Base-by-base conservation (phyloP, 2,888 invertebrate genomes). In the Temnothorax ravouxi region DNA sequence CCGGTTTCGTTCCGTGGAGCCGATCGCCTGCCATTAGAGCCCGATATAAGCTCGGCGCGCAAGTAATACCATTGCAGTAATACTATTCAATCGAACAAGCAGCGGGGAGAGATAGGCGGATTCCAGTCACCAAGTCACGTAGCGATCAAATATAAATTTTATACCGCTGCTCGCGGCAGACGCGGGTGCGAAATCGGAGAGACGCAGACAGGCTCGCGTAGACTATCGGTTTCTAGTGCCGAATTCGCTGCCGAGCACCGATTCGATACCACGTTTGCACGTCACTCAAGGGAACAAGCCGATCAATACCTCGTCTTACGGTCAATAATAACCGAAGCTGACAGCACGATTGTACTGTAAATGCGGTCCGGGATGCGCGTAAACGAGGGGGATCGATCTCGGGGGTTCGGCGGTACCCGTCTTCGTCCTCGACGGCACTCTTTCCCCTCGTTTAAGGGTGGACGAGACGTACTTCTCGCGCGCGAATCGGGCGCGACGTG, bases 241-340 rank as follows among this genome's bases (percentile, higher is more conserved):
- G 6, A 34, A 59, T 79, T 71, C 11, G 47, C 72, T 47, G 18
- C 44, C 56, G 34, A 21, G 29, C 13, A 13, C 21, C 52, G n/a
- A 71, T 71, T 79, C 44, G 71, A 47, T 71, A 29, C 34, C n/a
- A 34, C 15, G 67, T n/a, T 25, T 79, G 59, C 47, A 34, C 59
- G 79, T 79, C 71, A 47, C 47, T 59, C 47, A 59, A 47, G 34
- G 18, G 56, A 79, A 59, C 44, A 79, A 56, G 15, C 41, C 79
- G 79, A 79, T 79, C 79, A 79, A 79, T 79, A 79, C 34, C 9
- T 56, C 38, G 71, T 79, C 72, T 71, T 47, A 59, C 18, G 34
- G 18, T 71, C 72, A 71, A 79, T 59, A 79, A 79, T 47, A 11
- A 69, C 41, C 6, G 44, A 34, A 47, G n/a, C 47, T 56, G 59